Conservation (phyloP, 2,888 invertebrate species). For the Agrotis puta region DNA sequence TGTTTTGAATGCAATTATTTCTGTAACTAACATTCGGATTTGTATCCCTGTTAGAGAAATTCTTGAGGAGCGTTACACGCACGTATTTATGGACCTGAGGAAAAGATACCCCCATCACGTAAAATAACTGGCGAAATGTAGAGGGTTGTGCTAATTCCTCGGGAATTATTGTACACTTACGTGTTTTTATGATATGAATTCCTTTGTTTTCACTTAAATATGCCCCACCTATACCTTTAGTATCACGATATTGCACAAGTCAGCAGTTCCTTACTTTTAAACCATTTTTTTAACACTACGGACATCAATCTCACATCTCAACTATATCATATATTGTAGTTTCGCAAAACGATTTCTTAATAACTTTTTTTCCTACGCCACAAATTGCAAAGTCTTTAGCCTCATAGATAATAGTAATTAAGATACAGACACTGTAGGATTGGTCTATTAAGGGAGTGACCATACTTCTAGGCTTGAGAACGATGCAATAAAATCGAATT, state of each 20-base stretch:
- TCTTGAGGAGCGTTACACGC: too few relatives aligned
- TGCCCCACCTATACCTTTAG: background rate
- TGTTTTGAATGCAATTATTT: too few relatives aligned
- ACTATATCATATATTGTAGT: background rate
- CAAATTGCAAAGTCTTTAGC: conserved; percentile 34
- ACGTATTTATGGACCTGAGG: too few relatives aligned
- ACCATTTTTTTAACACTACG: background rate
- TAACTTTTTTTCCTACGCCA: conserved; percentile 1
- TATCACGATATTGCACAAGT: background rate
- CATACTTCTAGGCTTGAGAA: background rate
- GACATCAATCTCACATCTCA: conserved; percentile 1
- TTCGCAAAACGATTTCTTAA: background rate
- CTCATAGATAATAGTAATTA: conserved; percentile 49
- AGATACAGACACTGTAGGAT: conserved; percentile 38
- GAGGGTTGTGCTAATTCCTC: too few relatives aligned
- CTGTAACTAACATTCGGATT: too few relatives aligned
- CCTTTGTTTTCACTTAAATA: background rate
- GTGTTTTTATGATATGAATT: too few relatives aligned
- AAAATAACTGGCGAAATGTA: too few relatives aligned
- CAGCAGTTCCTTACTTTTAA: background rate
- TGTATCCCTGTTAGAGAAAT: too few relatives aligned
- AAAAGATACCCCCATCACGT: too few relatives aligned
- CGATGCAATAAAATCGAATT: background rate
- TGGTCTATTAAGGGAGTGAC: conserved; percentile 16
- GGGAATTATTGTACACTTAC: too few relatives aligned